Conservation (phyloP, 1,140 invertebrate genomes). For the Anagrus nilaparvatae region DNA sequence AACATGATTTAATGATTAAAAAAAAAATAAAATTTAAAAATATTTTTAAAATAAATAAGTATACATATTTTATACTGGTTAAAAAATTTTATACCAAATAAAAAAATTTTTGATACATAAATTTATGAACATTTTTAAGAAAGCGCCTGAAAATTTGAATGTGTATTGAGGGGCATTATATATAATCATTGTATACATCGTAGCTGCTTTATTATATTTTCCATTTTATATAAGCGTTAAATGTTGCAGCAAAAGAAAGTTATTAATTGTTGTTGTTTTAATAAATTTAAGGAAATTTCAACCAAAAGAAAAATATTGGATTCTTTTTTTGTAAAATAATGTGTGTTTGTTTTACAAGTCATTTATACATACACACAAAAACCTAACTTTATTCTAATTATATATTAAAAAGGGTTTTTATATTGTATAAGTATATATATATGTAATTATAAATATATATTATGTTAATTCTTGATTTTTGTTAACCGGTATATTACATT, state of each 20-base stretch:
- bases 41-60: not conserved
- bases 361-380: too few species aligned
- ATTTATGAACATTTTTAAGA: not conserved
- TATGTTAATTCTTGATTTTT: not conserved
- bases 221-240: too few species aligned
- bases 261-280: too few species aligned
- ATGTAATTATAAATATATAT: not conserved
- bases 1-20: slow-evolving; percentile 26
- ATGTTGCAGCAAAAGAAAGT: too few species aligned
- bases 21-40: not conserved
- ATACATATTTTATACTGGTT: too few species aligned
- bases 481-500: not conserved
- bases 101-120: not conserved
- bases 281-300: too few species aligned
- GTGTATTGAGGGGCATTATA: slow-evolving; percentile 6
- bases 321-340: too few species aligned
- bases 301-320: too few species aligned
- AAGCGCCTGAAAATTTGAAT: not conserved
- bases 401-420: not conserved
- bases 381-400: too few species aligned
- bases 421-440: not conserved
- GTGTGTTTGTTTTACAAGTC: too few species aligned
- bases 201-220: too few species aligned
- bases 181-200: not conserved
- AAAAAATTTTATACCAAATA: slow-evolving; percentile 1